Base-by-base conservation (phyloP, 2,888 invertebrate species). In the Apodemia mormo region DNA sequence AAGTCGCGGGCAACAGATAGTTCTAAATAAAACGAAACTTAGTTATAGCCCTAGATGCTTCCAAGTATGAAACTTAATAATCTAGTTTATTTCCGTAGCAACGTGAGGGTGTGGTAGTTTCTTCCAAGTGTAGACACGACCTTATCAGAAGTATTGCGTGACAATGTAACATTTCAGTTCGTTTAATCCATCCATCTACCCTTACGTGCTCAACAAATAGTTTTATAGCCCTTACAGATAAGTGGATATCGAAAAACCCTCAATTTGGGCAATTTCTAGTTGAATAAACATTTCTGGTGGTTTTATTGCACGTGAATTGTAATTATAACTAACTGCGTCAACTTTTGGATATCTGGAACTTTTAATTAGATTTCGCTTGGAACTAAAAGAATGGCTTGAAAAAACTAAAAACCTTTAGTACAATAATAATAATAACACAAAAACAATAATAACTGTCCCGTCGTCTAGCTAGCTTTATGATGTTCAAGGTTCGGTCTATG, bases 201-300 rank as follows among this genome's bases (percentile, higher is more conserved):
- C 72, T 69, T 70, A 74, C 76, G 77, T 77, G 76, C 80, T 78
- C 79, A 76, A 80, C 82, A 87, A 83, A 87, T 89, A 85, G 84
- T 85, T 88, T 85, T 89, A 89, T 87, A 85, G 86, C 74, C 80
- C 77, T 79, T 81, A 82, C 82, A 85, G 85, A 85, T 83, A 83
- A 79, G 77, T 79, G 76, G 76, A 68, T 64, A 64, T 64, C 68
- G 64, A 68, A 61, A 68, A 61, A 33, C 43, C 64, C 68, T 49
- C 12, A 30, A 33, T 58, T 58, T 30, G 58, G 12, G 58, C 58
- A 58, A 30, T 30, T 58, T 10, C 58, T 12, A 30, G 58, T 58
- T 45, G 30, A 10, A 58, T 58, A 58, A 1, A 30, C 12, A 12
- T 30, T 58, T 22, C 12, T 6, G 3, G 10, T 30, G 12, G n/a